Evolutionary conservation across 1,140 invertebrate species (phyloP), one percentile per base, ranked within the genome.

Genomic region (Harpegnathos saltator): DNA sequence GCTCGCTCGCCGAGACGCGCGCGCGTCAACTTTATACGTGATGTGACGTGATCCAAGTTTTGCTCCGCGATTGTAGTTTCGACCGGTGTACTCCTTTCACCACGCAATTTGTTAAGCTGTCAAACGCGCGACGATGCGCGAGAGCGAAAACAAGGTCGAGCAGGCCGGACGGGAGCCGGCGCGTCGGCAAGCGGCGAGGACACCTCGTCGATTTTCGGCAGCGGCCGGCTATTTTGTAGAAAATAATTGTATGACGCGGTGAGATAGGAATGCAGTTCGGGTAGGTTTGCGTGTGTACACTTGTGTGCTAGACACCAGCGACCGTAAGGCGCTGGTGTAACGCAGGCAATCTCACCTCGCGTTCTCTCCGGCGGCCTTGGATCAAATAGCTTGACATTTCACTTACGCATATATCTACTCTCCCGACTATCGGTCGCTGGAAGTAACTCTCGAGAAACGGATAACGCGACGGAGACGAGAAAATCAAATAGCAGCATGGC

Each of bases 341-440:
- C 85, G 78, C 86, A 84, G 89, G 77, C 84, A 81, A 87, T 86
- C 85, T 90, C 83, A 85, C 44, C 54, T 84, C 85, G 74, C 74
- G 22, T 77, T 83, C 48, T 24, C 69, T 73, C 63, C 44, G n/a
- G 22, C 81, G 91, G 84, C 92, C 92, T 93, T 93, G 92, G 87
- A 89, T 91, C 83, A 75, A 89, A 89, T 91, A 84, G 90, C 89
- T 90, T 93, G 92, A 92, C 92, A 93, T 93, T 93, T 93, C 88
- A 91, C 89, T 90, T 88, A 90, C 72, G 84, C 84, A 86, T 84
- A 73, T 89, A 90, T 89, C 78, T 85, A 66, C 80, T 86, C 75
- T 62, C 38, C 75, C 78, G 81, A 82, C 84, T 58, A 80, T 80
- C 65, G 24, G 38, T 59, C 71, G 65, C 24, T 80, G 52, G 65